Conservation (phyloP, 2,113 vertebrate genomes). For the Podarcis cretensis region DNA sequence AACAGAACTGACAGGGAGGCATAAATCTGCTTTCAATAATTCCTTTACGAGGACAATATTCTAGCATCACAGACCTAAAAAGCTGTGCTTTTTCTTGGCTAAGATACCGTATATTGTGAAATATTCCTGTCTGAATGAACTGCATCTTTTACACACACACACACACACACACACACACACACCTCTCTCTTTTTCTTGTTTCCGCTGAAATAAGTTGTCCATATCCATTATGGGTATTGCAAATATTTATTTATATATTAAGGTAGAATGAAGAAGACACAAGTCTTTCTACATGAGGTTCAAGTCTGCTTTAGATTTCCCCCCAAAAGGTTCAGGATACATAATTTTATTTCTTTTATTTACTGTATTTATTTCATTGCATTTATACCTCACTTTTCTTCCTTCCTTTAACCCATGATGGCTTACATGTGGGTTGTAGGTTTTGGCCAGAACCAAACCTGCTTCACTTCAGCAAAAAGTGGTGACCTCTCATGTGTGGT, state of each 20-base stretch:
- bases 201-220: background rate
- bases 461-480: background rate
- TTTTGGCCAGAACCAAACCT: background rate
- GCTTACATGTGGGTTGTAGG: no score
- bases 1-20: constrained; percentile 24
- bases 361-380: no score
- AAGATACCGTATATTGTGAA: background rate
- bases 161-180: background rate
- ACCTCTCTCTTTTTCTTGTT: constrained; percentile 1
- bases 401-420: no score
- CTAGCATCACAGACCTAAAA: constrained; percentile 20
- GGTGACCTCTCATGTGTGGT: background rate
- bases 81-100: background rate
- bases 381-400: no score
- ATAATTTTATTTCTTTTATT: background rate
- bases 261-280: no score
- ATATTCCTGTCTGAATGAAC: constrained; percentile 4
- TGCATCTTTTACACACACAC: background rate
- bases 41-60: constrained; percentile 28
- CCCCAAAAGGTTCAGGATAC: background rate
- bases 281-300: background rate
- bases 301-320: background rate
- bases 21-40: constrained; percentile 37
- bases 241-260: background rate
- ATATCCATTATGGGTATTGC: background rate